Evolutionary conservation across 2,797 vertebrate species (phyloP), one percentile per base, ranked within the genome.

Genomic region (Chlorospingus flavigularis): DNA sequence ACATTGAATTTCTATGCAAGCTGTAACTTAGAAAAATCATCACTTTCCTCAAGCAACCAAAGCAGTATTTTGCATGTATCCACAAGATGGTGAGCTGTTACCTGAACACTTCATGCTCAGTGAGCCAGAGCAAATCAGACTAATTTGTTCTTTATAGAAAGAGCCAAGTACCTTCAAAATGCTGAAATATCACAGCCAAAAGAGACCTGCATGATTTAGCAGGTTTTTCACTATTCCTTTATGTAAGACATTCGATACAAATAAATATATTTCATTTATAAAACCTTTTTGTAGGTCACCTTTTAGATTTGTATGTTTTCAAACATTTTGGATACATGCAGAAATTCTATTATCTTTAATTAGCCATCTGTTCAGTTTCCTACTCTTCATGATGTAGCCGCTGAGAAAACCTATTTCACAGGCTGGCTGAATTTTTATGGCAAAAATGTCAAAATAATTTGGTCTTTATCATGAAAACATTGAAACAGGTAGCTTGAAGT

Each of bases 241-340:
- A 26, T 65, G 8, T 66, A 39, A 51, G 19, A 68, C 2, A 0
- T 86, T 86, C 8, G 30, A 61, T 5, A 9, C 28, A 84, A 86
- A 71, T 67, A 73, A 84, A 88, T 75, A 18, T 13, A 58, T 92
- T 55, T 53, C 3, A 13, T 75, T 90, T 77, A 51, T 57, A 51
- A 81, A 92, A 50, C 48, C 9, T 6, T 81, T 87, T 84, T 84
- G 25, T 50, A 75, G 58, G 43, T 96, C 86, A 86, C 54, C 54
- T 86, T 92, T 94, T 65, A 85, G 43, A 63, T 31, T 89, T 23
- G 28, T 81, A 48, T 88, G 83, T 75, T 85, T 94, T 85, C 92
- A 89, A 82, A 68, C 65, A 82, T 26, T 74, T 78, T 15, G 42
- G 12, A 13, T 76, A 25, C 21, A 51, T 33, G 19, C 11, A 33